Conservation (phyloP, 1,140 invertebrate species). For the Neuroterus valhalla region DNA sequence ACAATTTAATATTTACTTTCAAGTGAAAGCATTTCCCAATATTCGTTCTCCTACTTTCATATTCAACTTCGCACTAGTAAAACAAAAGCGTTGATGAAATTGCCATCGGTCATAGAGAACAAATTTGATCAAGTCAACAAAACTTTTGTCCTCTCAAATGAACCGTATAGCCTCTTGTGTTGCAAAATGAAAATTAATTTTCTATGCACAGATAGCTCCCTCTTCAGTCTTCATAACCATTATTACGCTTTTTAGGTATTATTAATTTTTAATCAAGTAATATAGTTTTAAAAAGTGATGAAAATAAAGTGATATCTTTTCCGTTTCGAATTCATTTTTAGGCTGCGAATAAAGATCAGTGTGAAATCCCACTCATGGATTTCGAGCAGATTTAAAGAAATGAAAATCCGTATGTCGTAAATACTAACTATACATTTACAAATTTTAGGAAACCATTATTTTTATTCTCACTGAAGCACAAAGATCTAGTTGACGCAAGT, state of each 20-base stretch:
- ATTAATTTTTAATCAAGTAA: neutral
- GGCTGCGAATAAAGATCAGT: too few relatives aligned
- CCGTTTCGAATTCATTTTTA: too few relatives aligned
- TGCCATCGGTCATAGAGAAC: slow-evolving; percentile 4
- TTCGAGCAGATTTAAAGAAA: too few relatives aligned
- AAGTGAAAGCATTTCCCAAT: slow-evolving; percentile 9
- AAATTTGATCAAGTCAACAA: slow-evolving; percentile 9
- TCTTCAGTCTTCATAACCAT: neutral
- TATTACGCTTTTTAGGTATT: neutral
- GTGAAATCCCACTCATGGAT: too few relatives aligned
- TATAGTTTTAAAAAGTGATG: too few relatives aligned
- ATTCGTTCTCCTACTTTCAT: slow-evolving; percentile 21
- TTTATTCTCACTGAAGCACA: neutral
- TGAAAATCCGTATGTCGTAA: too few relatives aligned
- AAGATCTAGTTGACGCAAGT: neutral
- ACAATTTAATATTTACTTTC: slow-evolving; percentile 37
- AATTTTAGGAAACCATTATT: too few relatives aligned
- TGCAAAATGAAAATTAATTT: too few relatives aligned
- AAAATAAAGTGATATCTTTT: too few relatives aligned
- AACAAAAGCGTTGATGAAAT: slow-evolving; percentile 24
- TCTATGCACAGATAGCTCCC: too few relatives aligned
- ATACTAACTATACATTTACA: too few relatives aligned
- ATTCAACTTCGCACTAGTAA: slow-evolving; percentile 7
- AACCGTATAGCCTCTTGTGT: neutral
- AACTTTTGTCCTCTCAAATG: neutral